A percentile compares a stretch with the other conserved stretches of the same genome.
phyloP scores from a whole-genome alignment of 2,113 vertebrate genomes.

The Pomatostomus ruficeps region DNA sequence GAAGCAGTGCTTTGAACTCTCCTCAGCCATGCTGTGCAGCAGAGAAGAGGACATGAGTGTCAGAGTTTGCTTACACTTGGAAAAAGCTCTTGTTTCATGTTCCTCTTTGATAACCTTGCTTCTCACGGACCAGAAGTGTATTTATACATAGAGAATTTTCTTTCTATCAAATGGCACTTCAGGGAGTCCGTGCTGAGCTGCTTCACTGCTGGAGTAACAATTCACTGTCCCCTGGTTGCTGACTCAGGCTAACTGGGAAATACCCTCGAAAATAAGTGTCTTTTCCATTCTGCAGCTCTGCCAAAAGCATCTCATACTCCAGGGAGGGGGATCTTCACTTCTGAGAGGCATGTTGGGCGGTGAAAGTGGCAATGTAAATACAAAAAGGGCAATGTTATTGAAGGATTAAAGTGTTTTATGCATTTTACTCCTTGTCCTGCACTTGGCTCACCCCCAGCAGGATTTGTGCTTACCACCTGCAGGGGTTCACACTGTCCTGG shows the following conservation, averaged over 20 bases:
- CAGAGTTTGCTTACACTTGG: background rate
- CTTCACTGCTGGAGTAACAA: background rate
- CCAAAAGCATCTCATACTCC: background rate
- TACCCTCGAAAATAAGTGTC: background rate
- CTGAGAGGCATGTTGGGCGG: background rate
- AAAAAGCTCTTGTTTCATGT: background rate
- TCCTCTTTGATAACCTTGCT: background rate
- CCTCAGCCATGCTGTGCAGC: background rate
- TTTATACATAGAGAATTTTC: background rate
- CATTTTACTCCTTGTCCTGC: background rate
- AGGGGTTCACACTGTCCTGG: background rate
- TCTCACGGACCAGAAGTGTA: too few relatives aligned
- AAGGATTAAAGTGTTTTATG: background rate
- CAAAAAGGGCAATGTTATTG: background rate
- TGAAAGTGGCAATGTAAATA: background rate
- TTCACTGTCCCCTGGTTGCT: background rate
- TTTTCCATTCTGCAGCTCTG: background rate
- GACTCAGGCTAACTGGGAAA: background rate
- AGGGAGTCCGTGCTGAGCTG: background rate
- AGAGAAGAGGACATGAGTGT: background rate
- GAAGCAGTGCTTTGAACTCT: background rate
- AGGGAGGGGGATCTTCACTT: background rate
- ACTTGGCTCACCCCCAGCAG: background rate
- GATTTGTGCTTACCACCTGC: background rate
- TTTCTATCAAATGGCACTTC: background rate